phyloP scores from a whole-genome alignment of 2,888 invertebrate species.

The Drosophila mettleri region DNA sequence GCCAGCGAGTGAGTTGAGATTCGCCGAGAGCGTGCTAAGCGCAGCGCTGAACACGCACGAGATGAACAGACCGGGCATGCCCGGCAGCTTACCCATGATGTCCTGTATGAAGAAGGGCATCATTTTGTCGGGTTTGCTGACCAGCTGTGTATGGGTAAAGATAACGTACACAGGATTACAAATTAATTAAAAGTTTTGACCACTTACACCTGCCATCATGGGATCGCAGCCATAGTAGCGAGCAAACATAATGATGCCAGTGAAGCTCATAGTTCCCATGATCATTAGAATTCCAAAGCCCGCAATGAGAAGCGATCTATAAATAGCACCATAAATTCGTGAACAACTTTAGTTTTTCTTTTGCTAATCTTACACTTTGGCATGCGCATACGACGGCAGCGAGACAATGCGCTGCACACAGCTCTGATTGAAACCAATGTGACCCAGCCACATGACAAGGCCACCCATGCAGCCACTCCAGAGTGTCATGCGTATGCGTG shows the following conservation, averaged over 20 bases:
- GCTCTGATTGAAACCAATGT: conserved; percentile 89
- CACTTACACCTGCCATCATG: conserved; percentile 85
- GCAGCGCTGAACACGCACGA: conserved; percentile 88
- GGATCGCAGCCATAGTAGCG: conserved; percentile 88
- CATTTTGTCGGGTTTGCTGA: conserved; percentile 85
- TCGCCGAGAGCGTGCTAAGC: conserved; percentile 87
- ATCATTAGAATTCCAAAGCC: conserved; percentile 86
- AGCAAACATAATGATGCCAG: conserved; percentile 87
- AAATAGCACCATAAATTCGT: background rate
- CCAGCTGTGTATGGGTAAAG: conserved; percentile 67
- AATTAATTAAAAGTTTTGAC: background rate
- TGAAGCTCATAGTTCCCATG: conserved; percentile 86
- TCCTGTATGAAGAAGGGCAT: conserved; percentile 87
- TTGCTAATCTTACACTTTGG: conserved; percentile 85
- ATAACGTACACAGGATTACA: rapidly evolving
- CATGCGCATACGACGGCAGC: conserved; percentile 87
- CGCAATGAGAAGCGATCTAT: conserved; percentile 86
- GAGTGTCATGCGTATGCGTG: conserved; percentile 88
- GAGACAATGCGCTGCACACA: conserved; percentile 90
- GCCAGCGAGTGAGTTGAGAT: conserved; percentile 86
- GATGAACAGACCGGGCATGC: conserved; percentile 87
- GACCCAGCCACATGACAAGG: conserved; percentile 87
- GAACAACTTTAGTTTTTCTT: background rate
- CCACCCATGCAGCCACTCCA: conserved; percentile 88
- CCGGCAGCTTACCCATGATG: conserved; percentile 85